These are phyloP conservation scores for Montipora foliosa DNA, from an alignment of 64 coral and sea anemone genomes.

Conservation along the genomic window DNA sequence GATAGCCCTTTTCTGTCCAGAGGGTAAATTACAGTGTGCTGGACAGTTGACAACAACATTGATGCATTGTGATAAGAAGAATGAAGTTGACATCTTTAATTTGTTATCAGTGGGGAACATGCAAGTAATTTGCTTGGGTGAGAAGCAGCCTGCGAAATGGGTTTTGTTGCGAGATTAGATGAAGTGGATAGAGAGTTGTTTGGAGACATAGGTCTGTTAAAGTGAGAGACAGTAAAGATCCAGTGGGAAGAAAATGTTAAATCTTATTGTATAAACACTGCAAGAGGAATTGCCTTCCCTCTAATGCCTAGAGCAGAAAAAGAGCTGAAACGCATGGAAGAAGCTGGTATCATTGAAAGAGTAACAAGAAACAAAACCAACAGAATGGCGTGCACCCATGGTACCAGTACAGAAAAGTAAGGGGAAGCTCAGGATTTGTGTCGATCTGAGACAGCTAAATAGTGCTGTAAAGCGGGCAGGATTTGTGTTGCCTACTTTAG, in stretches of 20 bases:
- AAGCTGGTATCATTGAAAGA: conserved; percentile 48
- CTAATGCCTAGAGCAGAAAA: conserved; percentile 43
- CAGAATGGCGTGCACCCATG: conserved; percentile 60
- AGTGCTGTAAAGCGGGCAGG: conserved; percentile 50
- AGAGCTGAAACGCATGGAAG: conserved; percentile 36
- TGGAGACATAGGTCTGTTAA: conserved; percentile 15
- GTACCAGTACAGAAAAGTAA: conserved; percentile 47
- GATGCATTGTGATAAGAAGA: background rate
- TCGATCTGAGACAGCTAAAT: conserved; percentile 57
- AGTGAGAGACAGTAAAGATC: conserved; percentile 37
- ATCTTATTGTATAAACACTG: conserved; percentile 39
- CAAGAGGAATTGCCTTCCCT: conserved; percentile 61
- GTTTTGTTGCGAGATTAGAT: conserved; percentile 5
- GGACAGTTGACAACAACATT: background rate
- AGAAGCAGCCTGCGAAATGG: background rate
- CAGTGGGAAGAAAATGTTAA: background rate
- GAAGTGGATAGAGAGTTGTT: conserved; percentile 3
- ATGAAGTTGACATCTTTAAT: background rate
- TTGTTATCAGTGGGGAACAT: background rate
- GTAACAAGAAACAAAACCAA: conserved; percentile 19
- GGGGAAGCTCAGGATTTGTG: conserved; percentile 52
- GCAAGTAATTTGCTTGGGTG: conserved; percentile 12
- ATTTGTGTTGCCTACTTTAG: background rate
- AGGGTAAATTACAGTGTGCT: background rate
- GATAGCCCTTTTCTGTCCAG: conserved; percentile 1